These are phyloP conservation scores for Aptenodytes patagonicus DNA, from an alignment of 2,113 vertebrate genomes.

Conservation along the genomic window DNA sequence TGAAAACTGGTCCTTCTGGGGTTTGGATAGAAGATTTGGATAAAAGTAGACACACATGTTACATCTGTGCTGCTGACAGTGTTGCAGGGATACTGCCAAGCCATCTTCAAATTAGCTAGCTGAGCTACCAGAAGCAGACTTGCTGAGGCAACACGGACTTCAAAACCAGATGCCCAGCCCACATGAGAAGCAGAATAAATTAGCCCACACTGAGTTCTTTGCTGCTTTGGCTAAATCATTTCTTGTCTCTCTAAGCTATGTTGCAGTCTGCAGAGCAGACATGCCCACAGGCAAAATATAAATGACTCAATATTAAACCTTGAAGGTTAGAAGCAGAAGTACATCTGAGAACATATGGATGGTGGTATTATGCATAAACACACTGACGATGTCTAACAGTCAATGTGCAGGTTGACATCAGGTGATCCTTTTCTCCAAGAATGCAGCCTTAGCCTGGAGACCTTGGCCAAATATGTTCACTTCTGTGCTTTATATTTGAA, in stretches of 20 bases:
- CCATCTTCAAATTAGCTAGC: neutral
- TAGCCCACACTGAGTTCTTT: neutral
- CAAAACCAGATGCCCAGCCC: neutral
- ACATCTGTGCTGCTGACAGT: neutral
- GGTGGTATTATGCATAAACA: neutral
- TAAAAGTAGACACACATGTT: neutral
- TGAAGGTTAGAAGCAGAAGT: neutral
- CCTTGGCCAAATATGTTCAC: fast-evolving
- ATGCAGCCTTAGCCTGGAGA: neutral
- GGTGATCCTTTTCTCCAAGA: neutral
- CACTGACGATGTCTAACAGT: neutral
- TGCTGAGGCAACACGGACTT: neutral
- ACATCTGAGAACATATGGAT: neutral
- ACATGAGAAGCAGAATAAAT: neutral
- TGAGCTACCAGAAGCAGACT: neutral
- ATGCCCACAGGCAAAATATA: neutral
- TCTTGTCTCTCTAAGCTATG: neutral
- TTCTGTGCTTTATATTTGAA: neutral
- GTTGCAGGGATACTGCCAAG: neutral
- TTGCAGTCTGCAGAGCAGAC: neutral
- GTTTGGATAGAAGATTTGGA: neutral
- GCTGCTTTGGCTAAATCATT: neutral
- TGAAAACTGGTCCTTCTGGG: neutral
- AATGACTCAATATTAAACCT: neutral
- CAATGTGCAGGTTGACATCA: neutral